phyloP scores from a whole-genome alignment of 2,113 vertebrate genomes.

The Pycnonotus jocosus region DNA sequence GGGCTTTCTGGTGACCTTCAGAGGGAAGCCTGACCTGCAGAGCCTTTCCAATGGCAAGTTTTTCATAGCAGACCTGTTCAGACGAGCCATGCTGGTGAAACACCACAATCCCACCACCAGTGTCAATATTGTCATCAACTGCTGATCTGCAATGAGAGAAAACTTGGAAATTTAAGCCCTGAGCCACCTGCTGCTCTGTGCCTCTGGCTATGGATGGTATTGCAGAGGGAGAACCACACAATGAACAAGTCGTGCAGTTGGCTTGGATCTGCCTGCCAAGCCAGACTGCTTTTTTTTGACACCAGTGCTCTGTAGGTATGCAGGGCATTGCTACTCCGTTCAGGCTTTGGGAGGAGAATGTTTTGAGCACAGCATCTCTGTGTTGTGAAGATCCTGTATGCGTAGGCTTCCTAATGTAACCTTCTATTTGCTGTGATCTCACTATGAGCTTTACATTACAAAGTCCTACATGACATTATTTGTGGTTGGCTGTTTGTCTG shows the following conservation, averaged over 20 bases:
- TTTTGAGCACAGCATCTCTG: not conserved
- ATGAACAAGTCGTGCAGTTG: not conserved
- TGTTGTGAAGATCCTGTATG: not conserved
- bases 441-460: not conserved
- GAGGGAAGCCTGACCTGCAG: not conserved
- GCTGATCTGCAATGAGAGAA: not conserved
- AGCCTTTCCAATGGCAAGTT: not conserved
- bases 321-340: not conserved
- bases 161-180: not conserved
- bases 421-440: conserved; percentile 10
- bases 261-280: not conserved
- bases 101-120: not conserved
- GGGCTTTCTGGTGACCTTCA: not conserved
- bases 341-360: not conserved
- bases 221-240: not conserved
- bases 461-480: conserved; percentile 12
- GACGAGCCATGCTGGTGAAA: not conserved
- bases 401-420: not conserved
- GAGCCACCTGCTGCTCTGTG: not conserved
- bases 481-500: conserved; percentile 25
- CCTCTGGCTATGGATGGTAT: not conserved
- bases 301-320: not conserved
- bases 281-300: not conserved
- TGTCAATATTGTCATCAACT: not conserved
- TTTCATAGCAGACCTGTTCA: not conserved